Evolutionary conservation across 2,113 vertebrate genomes (phyloP), one percentile per base, ranked within the genome.

Genomic region (Antigone vipio): DNA sequence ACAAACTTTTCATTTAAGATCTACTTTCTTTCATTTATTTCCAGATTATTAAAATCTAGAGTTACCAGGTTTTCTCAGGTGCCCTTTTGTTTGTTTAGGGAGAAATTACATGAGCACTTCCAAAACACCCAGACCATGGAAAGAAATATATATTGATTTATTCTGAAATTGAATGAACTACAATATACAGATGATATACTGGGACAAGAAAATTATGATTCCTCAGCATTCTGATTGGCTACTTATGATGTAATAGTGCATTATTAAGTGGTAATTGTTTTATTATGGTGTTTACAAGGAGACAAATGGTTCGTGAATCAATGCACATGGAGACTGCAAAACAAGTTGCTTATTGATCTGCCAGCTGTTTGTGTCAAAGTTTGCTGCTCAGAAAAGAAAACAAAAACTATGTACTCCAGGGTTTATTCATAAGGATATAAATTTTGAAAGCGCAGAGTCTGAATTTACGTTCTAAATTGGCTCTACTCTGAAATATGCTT

Each of bases 281-380:
- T 88, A 63, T 92, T 84, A 30, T 19, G n/a, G 20, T 78, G 40
- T 84, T 92, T 95, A 93, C 56, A 72, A 81, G 52, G 24, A 90
- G 82, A 75, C 47, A 92, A 95, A 95, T 77, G 64, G 30, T 78
- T 96, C 44, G 18, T 86, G 75, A 95, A 92, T 96, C 67, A 12
- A 77, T 95, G 84, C 68, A 42, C 19, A 9, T 42, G 47, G 79
- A 96, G 88, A 49, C 72, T 17, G 8, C 68, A 77, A 85, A 95
- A 75, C 44, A 88, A 92, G 75, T 89, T 94, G 44, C 63, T 96
- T 95, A 96, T 95, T 90, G 94, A 95, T 97, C 83, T 55, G 32
- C 19, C 42, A 89, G 59, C 62, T 84, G 18, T 87, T 83, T 94
- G 82, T 72, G 87, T 77, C 88, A 84, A 92, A 96, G 82, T 89